Conservation (phyloP, 2,113 vertebrate species). For the Caracal caracal region DNA sequence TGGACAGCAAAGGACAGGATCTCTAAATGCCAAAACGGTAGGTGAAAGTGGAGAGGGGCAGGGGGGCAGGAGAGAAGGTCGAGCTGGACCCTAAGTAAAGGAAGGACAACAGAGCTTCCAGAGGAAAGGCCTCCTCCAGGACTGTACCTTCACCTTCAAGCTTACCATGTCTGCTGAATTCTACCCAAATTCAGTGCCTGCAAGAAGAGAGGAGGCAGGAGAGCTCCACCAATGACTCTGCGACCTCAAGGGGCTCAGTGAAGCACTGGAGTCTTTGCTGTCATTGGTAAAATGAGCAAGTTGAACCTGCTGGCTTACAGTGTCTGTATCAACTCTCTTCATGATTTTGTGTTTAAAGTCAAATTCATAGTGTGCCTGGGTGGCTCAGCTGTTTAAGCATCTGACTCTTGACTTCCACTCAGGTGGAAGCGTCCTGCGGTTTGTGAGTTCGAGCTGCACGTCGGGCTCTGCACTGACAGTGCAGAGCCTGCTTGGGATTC, state of each 20-base stretch:
- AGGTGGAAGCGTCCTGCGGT: too few species aligned
- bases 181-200: background rate
- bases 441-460: too few species aligned
- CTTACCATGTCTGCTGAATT: background rate
- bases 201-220: background rate
- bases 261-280: background rate
- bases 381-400: too few species aligned
- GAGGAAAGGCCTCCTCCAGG: background rate
- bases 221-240: background rate
- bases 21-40: background rate
- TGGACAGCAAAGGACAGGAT: background rate
- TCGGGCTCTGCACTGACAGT: too few species aligned
- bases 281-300: background rate
- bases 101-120: background rate
- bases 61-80: background rate
- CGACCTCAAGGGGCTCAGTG: background rate
- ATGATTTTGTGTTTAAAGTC: background rate
- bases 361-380: background rate
- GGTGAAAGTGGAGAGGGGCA: background rate
- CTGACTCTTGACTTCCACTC: too few species aligned
- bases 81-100: background rate
- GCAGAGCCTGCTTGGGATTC: too few species aligned
- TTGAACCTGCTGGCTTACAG: background rate
- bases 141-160: background rate
- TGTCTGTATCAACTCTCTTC: background rate